A percentile compares a stretch with the other conserved stretches of the same genome.
phyloP scores from a whole-genome alignment of 2,797 vertebrate genomes.

The Mycteria americana region DNA sequence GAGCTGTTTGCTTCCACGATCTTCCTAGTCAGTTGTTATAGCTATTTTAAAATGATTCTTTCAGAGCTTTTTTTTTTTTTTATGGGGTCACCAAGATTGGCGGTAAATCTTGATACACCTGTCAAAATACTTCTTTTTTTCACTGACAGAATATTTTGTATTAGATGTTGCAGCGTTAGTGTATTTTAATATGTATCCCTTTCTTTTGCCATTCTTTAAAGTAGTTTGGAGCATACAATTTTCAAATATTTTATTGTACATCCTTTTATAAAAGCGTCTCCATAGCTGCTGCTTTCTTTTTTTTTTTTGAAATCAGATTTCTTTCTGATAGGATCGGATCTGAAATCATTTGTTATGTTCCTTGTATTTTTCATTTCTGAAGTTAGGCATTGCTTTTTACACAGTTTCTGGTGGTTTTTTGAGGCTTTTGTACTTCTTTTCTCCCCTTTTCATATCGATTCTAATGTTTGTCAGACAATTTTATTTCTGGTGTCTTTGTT shows the following conservation, averaged over 20 bases:
- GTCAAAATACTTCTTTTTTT: neutral
- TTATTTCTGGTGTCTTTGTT: conserved; percentile 26
- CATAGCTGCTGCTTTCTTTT: neutral
- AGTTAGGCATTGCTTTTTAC: neutral
- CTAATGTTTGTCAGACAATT: neutral
- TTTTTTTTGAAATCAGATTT: neutral
- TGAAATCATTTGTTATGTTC: conserved; percentile 26
- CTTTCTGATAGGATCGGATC: neutral
- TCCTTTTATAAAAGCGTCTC: conserved; percentile 12
- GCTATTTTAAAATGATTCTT: neutral
- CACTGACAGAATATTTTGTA: neutral
- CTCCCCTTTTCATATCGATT: neutral
- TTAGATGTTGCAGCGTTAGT: neutral
- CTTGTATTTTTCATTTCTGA: conserved; percentile 36
- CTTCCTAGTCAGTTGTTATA: neutral
- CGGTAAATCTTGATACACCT: neutral
- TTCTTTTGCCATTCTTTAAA: conserved; percentile 8
- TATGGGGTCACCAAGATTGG: neutral
- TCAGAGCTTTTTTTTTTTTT: neutral
- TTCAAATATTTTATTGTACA: conserved; percentile 1
- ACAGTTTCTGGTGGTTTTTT: neutral
- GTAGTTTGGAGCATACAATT: conserved; percentile 13
- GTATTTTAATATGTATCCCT: neutral
- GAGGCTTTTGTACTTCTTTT: conserved; percentile 31
- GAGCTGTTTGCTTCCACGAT: conserved; percentile 24